Evolutionary conservation across 1,140 invertebrate genomes (phyloP).

Genomic region (Trichonephila inaurata): DNA sequence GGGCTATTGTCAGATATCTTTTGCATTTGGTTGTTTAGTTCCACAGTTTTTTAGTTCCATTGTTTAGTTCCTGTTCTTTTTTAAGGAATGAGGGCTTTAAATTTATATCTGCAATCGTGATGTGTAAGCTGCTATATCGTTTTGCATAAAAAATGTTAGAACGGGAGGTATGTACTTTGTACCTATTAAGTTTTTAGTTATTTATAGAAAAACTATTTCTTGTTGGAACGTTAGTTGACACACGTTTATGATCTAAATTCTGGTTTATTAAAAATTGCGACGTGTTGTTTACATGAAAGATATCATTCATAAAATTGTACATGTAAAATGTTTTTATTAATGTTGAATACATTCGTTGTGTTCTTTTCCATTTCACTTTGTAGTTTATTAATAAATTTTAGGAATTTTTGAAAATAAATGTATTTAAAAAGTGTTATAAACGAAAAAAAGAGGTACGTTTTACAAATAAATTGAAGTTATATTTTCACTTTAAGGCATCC

Average conservation of each 20-base stretch:
- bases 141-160: background rate
- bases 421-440: no score
- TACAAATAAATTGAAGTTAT: no score
- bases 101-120: slow-evolving; percentile 22
- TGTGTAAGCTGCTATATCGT: background rate
- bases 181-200: background rate
- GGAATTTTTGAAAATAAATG: no score
- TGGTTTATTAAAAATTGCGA: background rate
- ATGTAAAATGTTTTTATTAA: no score
- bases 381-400: no score
- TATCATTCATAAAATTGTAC: no score
- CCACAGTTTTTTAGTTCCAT: background rate
- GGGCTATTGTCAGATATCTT: slow-evolving; percentile 33
- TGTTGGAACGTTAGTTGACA: background rate
- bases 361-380: no score
- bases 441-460: no score
- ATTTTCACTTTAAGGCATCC: no score
- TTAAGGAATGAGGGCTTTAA: background rate
- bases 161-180: background rate
- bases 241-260: background rate
- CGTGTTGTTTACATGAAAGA: no score
- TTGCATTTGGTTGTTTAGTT: slow-evolving; percentile 23
- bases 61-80: background rate
- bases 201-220: background rate
- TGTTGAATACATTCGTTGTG: no score